A percentile compares a stretch with the other conserved stretches of the same genome.
Evolutionary conservation across 1,140 invertebrate species (phyloP).

Genomic region (Rhynchophorus ferrugineus): DNA sequence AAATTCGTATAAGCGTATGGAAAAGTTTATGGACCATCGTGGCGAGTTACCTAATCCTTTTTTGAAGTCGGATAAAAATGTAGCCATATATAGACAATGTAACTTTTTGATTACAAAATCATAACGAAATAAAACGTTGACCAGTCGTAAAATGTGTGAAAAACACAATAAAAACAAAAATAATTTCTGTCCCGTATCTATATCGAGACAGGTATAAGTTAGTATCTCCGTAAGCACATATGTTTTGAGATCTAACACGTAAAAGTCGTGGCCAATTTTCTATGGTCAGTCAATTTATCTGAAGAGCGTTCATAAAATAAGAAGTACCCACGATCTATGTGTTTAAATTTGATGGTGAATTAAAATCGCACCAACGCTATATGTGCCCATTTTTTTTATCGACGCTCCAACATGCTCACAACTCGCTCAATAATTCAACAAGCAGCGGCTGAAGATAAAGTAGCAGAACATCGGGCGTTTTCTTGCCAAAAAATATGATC

Average conservation of each 20-base stretch:
- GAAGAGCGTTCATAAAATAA: conserved; percentile 15
- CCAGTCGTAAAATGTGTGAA: conserved; percentile 20
- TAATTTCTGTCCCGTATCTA: conserved; percentile 22
- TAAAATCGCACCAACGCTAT: too few species aligned
- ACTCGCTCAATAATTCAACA: neutral
- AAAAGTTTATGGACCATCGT: too few species aligned
- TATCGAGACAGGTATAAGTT: conserved; percentile 14
- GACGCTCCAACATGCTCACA: neutral
- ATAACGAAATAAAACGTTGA: too few species aligned
- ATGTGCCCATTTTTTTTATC: neutral
- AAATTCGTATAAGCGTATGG: too few species aligned
- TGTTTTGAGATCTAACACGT: conserved; percentile 21
- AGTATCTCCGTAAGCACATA: conserved; percentile 22
- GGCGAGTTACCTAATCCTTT: too few species aligned
- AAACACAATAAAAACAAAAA: conserved; percentile 25
- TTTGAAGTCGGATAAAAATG: too few species aligned
- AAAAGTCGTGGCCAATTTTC: conserved; percentile 15
- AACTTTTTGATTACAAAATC: too few species aligned
- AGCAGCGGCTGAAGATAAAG: too few species aligned
- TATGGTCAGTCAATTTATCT: conserved; percentile 12
- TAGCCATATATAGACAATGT: too few species aligned
- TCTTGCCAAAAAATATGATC: too few species aligned
- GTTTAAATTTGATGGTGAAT: neutral
- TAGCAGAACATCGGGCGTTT: too few species aligned
- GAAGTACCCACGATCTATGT: neutral